Base-by-base conservation (phyloP, 2,888 invertebrate species). In the Bellardia bayeri region DNA sequence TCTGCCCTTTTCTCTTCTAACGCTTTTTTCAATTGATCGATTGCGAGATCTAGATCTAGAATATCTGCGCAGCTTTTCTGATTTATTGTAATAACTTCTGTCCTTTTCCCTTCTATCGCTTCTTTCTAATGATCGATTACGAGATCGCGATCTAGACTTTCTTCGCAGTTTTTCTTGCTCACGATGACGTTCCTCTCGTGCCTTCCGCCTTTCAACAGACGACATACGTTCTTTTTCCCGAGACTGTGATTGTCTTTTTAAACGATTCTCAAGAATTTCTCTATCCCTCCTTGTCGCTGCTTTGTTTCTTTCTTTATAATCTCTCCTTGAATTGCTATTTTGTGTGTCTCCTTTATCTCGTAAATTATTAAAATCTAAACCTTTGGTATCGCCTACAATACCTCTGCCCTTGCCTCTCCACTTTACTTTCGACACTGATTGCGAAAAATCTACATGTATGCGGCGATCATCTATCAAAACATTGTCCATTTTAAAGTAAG, bases 401-500 rank as follows among this genome's bases (percentile, higher is more conserved):
- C 97, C 97, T 91, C 96, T 95, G 0, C 97, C 98, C 94, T 98
- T 98, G 2, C 98, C 98, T 78, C 96, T 95, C 97, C 98, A 98
- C 90, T 96, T 96, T 90, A 98, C 95, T 94, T 99, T 99, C 2
- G 99, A 96, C 0, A 99, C 99, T 71, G 99, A 99, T 93, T 99
- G 99, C 89, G 99, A 99, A 94, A 99, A 99, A 94, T 99, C 99
- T 0, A 99, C 99, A 94, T 99, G 99, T 91, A 99, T 99, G 89
- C 99, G 95, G 40, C 99, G 95, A 92, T 99, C 99, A 94, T 99
- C 99, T 90, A 99, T 99, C 7, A 99, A 94, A 0, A 99, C 99
- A 94, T 99, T 99, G 93, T 99, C 99, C 99, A 99, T 99, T 95
- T 99, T 99, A 91, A 99, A 99, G 94, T 98, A 99, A 0, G 99